A percentile compares a stretch with the other conserved stretches of the same genome.
These are phyloP conservation scores for Echinometra lucunter DNA, from an alignment of 53 echinoderm and acorn worm species.

Conservation along the genomic window DNA sequence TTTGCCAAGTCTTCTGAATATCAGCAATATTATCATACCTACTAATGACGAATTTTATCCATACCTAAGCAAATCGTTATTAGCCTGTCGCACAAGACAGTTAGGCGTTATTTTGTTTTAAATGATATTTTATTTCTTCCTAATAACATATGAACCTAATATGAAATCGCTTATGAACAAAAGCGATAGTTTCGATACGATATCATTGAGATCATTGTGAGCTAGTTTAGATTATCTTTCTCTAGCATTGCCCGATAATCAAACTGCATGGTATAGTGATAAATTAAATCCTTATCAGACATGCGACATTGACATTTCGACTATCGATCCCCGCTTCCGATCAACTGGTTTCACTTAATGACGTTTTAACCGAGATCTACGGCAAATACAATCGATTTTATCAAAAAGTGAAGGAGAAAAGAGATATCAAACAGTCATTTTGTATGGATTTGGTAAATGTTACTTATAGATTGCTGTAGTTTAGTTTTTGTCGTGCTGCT, in stretches of 20 bases:
- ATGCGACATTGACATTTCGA: slow-evolving; percentile 39
- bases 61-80: not conserved
- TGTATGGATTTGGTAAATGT: not conserved
- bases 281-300: not conserved
- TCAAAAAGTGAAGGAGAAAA: not conserved
- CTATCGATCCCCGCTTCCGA: slow-evolving; percentile 7
- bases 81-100: too few species aligned
- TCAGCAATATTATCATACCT: not conserved
- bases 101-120: too few species aligned
- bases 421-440: not conserved
- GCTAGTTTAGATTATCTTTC: not conserved
- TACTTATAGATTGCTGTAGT: too few species aligned
- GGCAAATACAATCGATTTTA: not conserved
- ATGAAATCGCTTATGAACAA: too few species aligned
- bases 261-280: not conserved
- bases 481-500: not conserved
- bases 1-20: too few species aligned
- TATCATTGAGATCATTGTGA: not conserved
- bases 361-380: not conserved
- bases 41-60: not conserved
- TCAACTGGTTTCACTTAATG: not conserved
- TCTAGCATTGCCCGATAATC: not conserved
- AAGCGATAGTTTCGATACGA: not conserved
- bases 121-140: too few species aligned
- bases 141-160: too few species aligned